Percentiles rank a stretch among this genome's conserved stretches.
Evolutionary conservation across 2,888 invertebrate species (phyloP).

Genomic region (Sesamia inferens): DNA sequence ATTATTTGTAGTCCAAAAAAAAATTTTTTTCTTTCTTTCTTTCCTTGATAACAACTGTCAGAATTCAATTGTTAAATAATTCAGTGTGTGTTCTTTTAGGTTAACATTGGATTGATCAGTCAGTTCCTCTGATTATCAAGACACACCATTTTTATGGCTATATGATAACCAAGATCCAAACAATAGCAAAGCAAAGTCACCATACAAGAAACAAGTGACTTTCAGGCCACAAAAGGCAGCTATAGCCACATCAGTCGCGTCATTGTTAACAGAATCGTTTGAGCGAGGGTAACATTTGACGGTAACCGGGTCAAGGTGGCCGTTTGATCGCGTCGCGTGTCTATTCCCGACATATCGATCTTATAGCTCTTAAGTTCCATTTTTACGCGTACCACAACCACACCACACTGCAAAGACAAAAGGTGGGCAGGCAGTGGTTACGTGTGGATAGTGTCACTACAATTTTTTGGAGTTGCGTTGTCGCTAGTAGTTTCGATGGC

Average conservation of each 20-base stretch:
- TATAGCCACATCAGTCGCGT: constrained; percentile 35
- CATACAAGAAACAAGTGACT: constrained; percentile 29
- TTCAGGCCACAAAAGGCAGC: constrained; percentile 43
- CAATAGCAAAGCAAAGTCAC: constrained; percentile 42
- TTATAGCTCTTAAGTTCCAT: constrained; percentile 36
- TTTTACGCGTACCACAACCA: neutral
- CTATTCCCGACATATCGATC: constrained; percentile 69
- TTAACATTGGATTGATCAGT: constrained; percentile 7
- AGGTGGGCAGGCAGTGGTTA: neutral
- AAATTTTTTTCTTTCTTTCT: too few relatives aligned
- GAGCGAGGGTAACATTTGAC: constrained; percentile 59
- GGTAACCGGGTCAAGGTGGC: constrained; percentile 72
- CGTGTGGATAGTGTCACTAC: neutral
- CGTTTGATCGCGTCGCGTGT: constrained; percentile 68
- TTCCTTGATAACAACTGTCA: constrained; percentile 1
- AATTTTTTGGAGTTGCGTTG: neutral
- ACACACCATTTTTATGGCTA: neutral
- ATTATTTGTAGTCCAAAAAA: neutral
- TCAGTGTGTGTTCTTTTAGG: constrained; percentile 14
- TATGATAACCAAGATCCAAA: constrained; percentile 37
- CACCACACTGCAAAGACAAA: neutral
- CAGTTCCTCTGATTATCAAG: constrained; percentile 4
- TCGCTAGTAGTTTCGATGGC: neutral
- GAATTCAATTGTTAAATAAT: constrained; percentile 17
- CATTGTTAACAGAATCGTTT: constrained; percentile 57